phyloP scores from a whole-genome alignment of 2,113 vertebrate genomes.

The Setophaga kirtlandii region DNA sequence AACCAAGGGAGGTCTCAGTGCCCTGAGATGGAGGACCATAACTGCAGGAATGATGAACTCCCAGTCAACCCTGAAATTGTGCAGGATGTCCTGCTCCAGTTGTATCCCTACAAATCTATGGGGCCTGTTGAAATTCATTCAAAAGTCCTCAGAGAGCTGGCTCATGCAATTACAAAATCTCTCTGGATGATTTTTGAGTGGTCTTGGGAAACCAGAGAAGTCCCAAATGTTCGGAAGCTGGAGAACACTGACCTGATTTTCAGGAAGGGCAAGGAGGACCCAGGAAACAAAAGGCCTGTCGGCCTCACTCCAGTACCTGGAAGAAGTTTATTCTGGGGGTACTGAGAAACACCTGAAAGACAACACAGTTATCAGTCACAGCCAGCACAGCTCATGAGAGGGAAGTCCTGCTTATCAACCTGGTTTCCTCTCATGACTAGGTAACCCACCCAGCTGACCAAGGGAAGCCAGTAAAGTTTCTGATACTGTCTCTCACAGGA shows the following conservation, averaged over 20 bases:
- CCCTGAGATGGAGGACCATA: not conserved
- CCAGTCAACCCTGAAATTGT: not conserved
- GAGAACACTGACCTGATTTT: not conserved
- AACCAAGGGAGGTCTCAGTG: not conserved
- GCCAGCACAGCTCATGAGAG: not conserved
- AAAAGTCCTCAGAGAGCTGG: not conserved
- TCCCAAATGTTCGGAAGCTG: not conserved
- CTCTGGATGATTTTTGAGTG: not conserved
- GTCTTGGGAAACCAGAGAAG: not conserved
- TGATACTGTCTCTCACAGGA: not conserved
- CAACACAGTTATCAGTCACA: rapidly evolving
- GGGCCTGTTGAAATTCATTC: not conserved
- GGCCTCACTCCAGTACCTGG: not conserved
- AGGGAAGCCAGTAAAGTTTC: not conserved
- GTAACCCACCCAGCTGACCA: not conserved
- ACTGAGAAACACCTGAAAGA: not conserved
- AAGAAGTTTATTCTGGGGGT: not conserved
- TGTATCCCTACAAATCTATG: not conserved
- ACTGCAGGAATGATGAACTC: not conserved
- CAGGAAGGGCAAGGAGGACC: not conserved
- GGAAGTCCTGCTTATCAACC: not conserved
- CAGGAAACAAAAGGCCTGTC: not conserved
- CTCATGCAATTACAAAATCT: not conserved
- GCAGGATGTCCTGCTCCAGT: not conserved
- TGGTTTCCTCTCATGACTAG: not conserved